Base-by-base conservation (phyloP, 2,888 invertebrate genomes). In the Dicyrtoma fusca region DNA sequence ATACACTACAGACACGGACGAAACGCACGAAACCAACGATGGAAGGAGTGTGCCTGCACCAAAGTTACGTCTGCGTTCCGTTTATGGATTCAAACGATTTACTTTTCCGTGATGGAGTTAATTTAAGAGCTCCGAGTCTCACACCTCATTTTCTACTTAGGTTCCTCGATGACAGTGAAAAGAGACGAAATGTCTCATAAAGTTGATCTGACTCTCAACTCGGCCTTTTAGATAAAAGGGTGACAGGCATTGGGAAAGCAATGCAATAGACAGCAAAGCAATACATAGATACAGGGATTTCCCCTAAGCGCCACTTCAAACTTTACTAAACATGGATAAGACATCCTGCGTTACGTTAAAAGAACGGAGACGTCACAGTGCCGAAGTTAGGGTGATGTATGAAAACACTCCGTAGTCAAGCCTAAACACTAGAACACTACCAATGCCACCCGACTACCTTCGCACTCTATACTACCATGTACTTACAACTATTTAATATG, bases 141-240 rank as follows among this genome's bases (percentile, higher is more conserved):
- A 66, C 66, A 66, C 66, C 66, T 66, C 53, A 66, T 66, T 66
- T 53, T 66, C 66, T 65, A 26, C 61, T 34, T 61, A 21, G 17
- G 8, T 4, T 19, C 21, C 17, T n/a, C 42, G 11, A 14, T 17
- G 19, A 51, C 26, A 17, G 53, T 26, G 49, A 14, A 25, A 51
- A 25, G 17, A 65, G 65, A 65, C 47, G 65, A 65, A 65, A 65
- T 51, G 65, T 65, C 65, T 65, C 65, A 65, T 65, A 65, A 65
- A 65, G 25, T 51, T 51, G 51, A 65, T 65, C 65, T 65, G 51
- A 17, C 49, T 49, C 26, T 51, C 49, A 21, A 34, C 51, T 11
- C 61, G 19, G 17, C 17, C 44, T 63, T 23, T 8, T 8, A 66
- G 66, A 66, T 66, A 55, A 66, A 66, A 66, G 66, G 66, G 53